Percentiles rank a stretch among this genome's conserved stretches.
phyloP scores from a whole-genome alignment of 2,888 invertebrate species.

The Latrodectus elegans region DNA sequence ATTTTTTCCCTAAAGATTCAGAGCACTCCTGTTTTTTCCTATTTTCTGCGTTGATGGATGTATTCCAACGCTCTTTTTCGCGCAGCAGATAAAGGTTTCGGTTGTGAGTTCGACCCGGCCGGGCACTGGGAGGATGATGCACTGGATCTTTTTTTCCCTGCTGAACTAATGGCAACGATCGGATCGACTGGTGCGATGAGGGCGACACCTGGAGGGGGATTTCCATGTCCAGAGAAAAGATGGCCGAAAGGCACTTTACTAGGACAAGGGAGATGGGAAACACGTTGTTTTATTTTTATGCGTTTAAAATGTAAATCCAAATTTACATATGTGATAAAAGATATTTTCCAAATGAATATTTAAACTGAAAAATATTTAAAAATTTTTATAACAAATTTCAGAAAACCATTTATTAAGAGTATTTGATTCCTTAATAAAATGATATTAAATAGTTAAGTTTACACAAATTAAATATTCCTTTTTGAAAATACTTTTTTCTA shows the following conservation, averaged over 20 bases:
- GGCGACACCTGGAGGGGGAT: conserved; percentile 3
- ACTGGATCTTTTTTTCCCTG: conserved; percentile 18
- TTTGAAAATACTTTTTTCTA: too few species aligned
- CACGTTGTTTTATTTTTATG: neutral
- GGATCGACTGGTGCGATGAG: conserved; percentile 11
- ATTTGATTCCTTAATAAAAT: too few species aligned
- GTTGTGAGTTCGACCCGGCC: conserved; percentile 9
- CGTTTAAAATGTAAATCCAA: neutral
- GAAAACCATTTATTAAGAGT: too few species aligned
- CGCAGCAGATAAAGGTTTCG: conserved; percentile 9
- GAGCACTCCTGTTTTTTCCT: too few species aligned
- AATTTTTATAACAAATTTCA: too few species aligned
- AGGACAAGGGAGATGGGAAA: neutral
- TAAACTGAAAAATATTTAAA: too few species aligned
- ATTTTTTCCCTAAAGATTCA: neutral
- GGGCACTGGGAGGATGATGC: conserved; percentile 25
- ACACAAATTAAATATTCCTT: too few species aligned
- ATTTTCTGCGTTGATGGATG: neutral
- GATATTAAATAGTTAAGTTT: too few species aligned
- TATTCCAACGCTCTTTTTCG: conserved; percentile 9
- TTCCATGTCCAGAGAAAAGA: conserved; percentile 3
- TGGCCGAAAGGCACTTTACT: conserved; percentile 5
- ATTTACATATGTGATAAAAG: too few species aligned
- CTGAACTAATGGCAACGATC: conserved; percentile 27
- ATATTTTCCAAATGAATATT: too few species aligned